phyloP scores from a whole-genome alignment of 2,113 vertebrate species.

The Pomatorhinus ruficollis region DNA sequence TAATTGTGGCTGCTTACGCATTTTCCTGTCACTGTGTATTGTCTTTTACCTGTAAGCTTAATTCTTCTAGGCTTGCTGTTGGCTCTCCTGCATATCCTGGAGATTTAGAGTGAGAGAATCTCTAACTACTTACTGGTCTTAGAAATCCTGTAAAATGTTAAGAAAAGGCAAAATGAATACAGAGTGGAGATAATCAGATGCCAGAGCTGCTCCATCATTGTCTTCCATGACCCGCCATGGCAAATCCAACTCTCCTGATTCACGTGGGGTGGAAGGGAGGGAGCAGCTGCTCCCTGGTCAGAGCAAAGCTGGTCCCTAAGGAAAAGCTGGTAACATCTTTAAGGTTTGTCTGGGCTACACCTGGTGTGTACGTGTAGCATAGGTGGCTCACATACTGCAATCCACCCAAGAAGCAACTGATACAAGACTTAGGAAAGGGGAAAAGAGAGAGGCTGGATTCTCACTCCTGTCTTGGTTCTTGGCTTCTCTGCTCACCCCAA shows the following conservation, averaged over 20 bases:
- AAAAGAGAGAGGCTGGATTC: not conserved
- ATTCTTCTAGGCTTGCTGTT: not conserved
- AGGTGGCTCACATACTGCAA: accelerated
- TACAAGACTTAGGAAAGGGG: not conserved
- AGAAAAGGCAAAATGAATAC: not conserved
- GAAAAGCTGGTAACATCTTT: not conserved
- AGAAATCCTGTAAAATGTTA: not conserved
- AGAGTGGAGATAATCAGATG: not conserved
- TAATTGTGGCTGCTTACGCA: not conserved
- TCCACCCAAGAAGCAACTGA: not conserved
- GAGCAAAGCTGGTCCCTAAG: not conserved
- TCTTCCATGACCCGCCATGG: not conserved
- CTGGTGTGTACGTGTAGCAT: not conserved
- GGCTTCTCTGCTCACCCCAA: not conserved
- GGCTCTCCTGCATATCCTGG: not conserved
- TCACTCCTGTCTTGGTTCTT: not conserved
- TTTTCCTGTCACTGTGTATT: not conserved
- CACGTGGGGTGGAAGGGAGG: not conserved
- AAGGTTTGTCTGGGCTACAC: not conserved
- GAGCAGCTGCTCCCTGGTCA: not conserved
- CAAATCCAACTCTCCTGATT: not conserved
- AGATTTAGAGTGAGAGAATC: not conserved
- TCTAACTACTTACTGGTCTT: not conserved
- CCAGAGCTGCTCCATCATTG: not conserved
- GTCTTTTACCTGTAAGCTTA: not conserved